Conservation (phyloP, 2,797 vertebrate genomes). For the Acrossocheilus fasciatus region DNA sequence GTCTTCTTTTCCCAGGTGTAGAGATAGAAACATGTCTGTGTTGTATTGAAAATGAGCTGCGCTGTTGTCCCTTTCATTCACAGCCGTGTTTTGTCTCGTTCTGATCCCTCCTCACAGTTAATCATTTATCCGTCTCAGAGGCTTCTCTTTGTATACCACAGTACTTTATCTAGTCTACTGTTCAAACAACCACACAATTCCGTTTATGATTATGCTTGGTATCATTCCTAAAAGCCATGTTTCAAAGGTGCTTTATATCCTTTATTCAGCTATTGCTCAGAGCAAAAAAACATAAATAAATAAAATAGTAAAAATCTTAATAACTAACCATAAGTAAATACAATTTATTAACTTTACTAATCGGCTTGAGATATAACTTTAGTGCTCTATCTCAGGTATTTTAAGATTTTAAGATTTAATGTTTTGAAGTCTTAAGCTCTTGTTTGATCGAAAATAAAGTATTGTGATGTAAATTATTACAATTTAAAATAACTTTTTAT, state of each 20-base stretch:
- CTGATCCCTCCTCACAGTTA: conserved; percentile 66
- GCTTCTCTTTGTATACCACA: conserved; percentile 29
- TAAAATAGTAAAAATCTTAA: neutral
- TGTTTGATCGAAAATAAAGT: neutral
- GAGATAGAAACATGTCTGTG: conserved; percentile 3
- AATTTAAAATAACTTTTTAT: neutral
- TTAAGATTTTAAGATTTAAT: neutral
- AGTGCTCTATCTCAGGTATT: neutral
- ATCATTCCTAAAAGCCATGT: neutral
- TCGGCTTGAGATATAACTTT: neutral
- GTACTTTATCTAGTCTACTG: neutral
- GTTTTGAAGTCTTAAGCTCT: neutral
- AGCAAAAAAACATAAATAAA: neutral
- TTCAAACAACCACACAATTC: conserved; percentile 19
- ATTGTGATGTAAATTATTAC: neutral
- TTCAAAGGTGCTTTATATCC: neutral
- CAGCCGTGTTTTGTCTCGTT: conserved; percentile 37
- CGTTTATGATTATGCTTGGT: conserved; percentile 2
- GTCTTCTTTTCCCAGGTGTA: conserved; percentile 3
- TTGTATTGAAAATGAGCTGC: neutral
- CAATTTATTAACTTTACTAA: neutral
- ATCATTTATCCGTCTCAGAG: conserved; percentile 70
- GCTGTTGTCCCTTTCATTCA: neutral
- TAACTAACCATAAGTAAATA: neutral
- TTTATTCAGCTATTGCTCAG: conserved; percentile 3